A percentile compares a stretch with the other conserved stretches of the same genome.
phyloP scores from a whole-genome alignment of 2,113 vertebrate species.

The Barnardius zonarius region DNA sequence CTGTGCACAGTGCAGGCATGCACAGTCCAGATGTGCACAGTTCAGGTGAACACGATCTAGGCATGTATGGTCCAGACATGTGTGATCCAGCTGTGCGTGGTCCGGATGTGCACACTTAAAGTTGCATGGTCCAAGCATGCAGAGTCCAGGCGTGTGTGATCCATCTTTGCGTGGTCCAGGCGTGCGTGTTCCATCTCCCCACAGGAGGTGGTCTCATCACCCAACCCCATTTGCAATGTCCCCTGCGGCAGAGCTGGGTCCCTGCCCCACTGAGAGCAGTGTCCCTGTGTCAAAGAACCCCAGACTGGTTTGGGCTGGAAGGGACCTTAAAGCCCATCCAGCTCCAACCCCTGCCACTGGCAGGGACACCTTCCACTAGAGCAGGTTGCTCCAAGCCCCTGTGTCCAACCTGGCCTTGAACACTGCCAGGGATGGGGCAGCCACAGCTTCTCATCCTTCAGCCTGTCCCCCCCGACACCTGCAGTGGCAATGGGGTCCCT shows the following conservation, averaged over 20 bases:
- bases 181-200: not conserved
- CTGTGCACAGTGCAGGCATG: no score
- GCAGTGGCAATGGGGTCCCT: not conserved
- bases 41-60: not conserved
- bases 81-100: not conserved
- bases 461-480: not conserved
- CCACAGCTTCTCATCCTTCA: not conserved
- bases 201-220: no score
- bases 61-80: not conserved
- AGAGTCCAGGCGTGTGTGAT: not conserved
- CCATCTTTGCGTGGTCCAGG: not conserved
- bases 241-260: not conserved
- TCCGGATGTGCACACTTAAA: not conserved
- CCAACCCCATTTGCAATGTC: not conserved
- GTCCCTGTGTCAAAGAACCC: not conserved
- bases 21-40: not conserved
- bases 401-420: not conserved
- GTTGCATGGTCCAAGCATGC: not conserved
- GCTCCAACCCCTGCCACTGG: accelerated
- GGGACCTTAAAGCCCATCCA: not conserved
- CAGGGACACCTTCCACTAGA: not conserved
- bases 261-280: not conserved
- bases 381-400: not conserved
- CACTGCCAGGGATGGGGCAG: not conserved
- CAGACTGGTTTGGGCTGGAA: not conserved